phyloP scores from a whole-genome alignment of 2,113 vertebrate genomes.

The Coptodon bakossiorum region DNA sequence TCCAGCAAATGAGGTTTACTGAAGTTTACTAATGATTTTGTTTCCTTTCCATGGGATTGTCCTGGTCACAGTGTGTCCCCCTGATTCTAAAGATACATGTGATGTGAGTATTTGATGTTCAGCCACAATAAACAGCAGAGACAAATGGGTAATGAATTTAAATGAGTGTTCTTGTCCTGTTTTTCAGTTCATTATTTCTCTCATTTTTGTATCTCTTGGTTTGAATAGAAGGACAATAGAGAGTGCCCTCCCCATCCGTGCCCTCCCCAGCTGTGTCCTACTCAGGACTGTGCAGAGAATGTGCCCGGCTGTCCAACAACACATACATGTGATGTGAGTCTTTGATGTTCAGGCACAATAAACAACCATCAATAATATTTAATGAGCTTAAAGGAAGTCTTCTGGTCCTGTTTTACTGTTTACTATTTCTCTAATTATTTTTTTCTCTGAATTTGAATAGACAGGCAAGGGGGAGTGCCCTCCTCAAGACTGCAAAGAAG shows the following conservation, averaged over 20 bases:
- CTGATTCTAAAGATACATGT: neutral
- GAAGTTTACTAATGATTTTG: neutral
- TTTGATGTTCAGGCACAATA: neutral
- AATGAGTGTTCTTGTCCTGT: neutral
- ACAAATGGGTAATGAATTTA: accelerated
- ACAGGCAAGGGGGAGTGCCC: neutral
- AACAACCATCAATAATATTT: neutral
- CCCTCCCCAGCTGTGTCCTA: neutral
- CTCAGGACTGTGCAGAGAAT: neutral
- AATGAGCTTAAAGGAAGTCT: neutral
- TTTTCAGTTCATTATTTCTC: neutral
- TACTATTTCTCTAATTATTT: neutral
- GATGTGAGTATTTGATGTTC: neutral
- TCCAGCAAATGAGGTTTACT: neutral
- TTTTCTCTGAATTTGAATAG: neutral
- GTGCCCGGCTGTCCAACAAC: accelerated
- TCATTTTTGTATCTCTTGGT: neutral
- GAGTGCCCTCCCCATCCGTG: neutral
- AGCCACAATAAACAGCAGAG: neutral
- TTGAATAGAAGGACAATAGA: neutral
- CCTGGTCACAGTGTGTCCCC: neutral
- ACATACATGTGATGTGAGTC: neutral
- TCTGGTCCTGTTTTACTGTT: neutral
- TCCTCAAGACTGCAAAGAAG: neutral
- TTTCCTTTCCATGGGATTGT: neutral